Base-by-base conservation (phyloP, 2,113 vertebrate genomes). In the Xyrauchen texanus region DNA sequence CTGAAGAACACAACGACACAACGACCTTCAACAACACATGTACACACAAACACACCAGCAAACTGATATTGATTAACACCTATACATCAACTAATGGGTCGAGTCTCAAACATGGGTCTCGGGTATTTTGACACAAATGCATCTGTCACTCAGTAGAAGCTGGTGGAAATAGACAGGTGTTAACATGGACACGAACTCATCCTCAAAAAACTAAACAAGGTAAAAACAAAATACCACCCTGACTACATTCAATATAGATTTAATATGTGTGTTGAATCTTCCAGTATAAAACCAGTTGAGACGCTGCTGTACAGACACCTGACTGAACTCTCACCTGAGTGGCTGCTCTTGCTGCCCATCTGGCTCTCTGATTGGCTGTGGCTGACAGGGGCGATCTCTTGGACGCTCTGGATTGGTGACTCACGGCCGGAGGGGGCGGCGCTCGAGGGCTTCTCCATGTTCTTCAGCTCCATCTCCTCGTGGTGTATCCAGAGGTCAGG, bases 391-490 rank as follows among this genome's bases (percentile, higher is more conserved):
- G 94, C 94, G 60, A 95, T 94, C 66, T 98, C 95, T 85, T 97
- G 96, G 81, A 95, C 95, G 71, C 93, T 92, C 81, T 95, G 95
- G 70, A 92, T 92, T 0, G 94, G 94, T 0, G 97, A 96, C n/a
- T 95, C 93, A 0, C 88, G 93, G 45, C 92, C 94, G 0, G 94
- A 81, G 0, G 94, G 89, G 15, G 96, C 95, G 0, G 95, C 86
- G 12, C 94, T 93, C 0, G 94, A 80, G 0, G 95, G 93, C 78
- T 98, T 98, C 89, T 98, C 96, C 0, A 98, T 95, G 85, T 95
- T 97, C 89, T 98, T 98, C 93, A 98, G 95, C 86, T 98, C 97
- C 96, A 98, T 96, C 88, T 98, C 96, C 86, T 98, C 97, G 0
- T 98, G 97, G 76, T 98, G 97, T 74, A 98, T 98, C 97, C 97